phyloP scores from a whole-genome alignment of 2,888 invertebrate genomes.

The Eristalinus aeneus region DNA sequence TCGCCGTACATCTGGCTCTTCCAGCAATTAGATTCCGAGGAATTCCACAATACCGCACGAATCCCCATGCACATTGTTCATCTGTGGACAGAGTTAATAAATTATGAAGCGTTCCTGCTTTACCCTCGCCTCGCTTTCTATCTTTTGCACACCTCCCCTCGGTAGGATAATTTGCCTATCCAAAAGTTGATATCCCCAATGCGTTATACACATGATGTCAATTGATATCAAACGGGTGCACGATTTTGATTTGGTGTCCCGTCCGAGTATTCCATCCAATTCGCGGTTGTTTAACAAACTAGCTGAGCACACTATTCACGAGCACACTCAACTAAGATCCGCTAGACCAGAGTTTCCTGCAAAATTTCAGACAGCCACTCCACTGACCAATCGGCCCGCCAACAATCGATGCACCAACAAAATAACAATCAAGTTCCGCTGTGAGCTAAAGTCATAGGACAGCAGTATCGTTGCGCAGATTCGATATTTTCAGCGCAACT shows the following conservation, averaged over 20 bases:
- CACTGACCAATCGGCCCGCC: background rate
- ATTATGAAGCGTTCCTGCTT: constrained; percentile 16
- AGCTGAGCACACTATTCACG: constrained; percentile 2
- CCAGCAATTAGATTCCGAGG: constrained; percentile 49
- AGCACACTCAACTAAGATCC: constrained; percentile 36
- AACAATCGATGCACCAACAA: constrained; percentile 58
- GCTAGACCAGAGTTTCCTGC: constrained; percentile 28
- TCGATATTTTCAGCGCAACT: constrained; percentile 20
- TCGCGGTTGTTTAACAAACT: constrained; percentile 38
- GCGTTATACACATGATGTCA: constrained; percentile 46
- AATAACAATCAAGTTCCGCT: constrained; percentile 61
- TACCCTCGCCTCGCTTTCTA: background rate
- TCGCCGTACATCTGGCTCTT: constrained; percentile 35
- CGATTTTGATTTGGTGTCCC: constrained; percentile 42
- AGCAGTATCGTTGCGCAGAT: constrained; percentile 2
- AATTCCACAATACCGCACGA: constrained; percentile 24
- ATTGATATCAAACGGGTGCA: constrained; percentile 53
- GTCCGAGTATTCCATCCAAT: background rate
- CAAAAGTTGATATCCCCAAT: constrained; percentile 19
- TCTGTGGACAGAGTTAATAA: constrained; percentile 40
- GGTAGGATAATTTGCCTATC: constrained; percentile 23
- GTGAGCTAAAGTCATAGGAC: constrained; percentile 27
- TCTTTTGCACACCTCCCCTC: background rate
- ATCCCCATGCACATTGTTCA: constrained; percentile 19
- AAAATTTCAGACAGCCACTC: constrained; percentile 3